Evolutionary conservation across 2,888 invertebrate species (phyloP), one percentile per base, ranked within the genome.

Genomic region (Formica aserva): DNA sequence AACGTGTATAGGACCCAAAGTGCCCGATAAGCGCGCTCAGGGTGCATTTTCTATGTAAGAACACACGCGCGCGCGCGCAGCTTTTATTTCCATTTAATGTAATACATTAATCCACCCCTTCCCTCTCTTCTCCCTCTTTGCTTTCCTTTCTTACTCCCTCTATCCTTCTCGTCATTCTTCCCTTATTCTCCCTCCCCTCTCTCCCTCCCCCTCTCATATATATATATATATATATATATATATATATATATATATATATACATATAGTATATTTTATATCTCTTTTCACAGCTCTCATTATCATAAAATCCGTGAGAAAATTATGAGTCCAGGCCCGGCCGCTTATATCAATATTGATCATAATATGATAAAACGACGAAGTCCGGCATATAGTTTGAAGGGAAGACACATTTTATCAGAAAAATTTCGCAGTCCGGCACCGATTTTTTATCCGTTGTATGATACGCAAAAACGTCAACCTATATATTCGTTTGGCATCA

Each of bases 401-500:
- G 89, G 85, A 9, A 86, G 91, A 57, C 85, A 85, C 4, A 76
- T 83, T 18, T 13, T 52, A 11, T 13, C 71, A 18, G 86, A 88
- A 13, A 18, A 35, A 8, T 72, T 88, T n/a, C 35, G 75, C 3
- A 82, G 91, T 48, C 94, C 94, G 3, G 94, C 94, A 13, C 94
- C 94, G 3, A 77, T 85, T 26, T 94, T 94, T 81, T 87, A 92
- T 74, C 90, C 92, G 4, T 57, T 71, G 35, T 87, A 87, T 38
- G 80, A 87, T 71, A 18, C 76, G 1, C 82, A 87, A 48, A 94
- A 87, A 86, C 87, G 87, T 32, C 81, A 91, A 1, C 94, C 94
- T 3, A 91, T 88, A 41, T 97, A 95, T 91, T 96, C 96, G 29
- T 97, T 97, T 92, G 97, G 97, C 45, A 95, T 95, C 26, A 95